Evolutionary conservation across 1,140 invertebrate species (phyloP).

Genomic region (Trissolcus basalis): DNA sequence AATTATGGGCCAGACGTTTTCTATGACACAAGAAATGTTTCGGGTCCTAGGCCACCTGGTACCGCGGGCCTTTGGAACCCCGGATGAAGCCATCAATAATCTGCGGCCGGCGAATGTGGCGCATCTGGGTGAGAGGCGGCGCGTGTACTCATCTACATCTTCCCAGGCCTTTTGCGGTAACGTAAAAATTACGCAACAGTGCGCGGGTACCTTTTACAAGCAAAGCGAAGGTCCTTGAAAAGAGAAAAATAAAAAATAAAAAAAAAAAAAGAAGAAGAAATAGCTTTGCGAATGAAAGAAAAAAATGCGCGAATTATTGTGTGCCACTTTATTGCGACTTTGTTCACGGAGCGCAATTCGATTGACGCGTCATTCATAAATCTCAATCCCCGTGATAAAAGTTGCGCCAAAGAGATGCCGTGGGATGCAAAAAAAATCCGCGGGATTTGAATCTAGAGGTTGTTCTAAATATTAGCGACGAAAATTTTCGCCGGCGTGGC

Average conservation of each 20-base stretch:
- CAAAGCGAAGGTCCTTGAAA: constrained; percentile 14
- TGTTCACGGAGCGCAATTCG: too few species aligned
- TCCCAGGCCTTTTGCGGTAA: constrained; percentile 43
- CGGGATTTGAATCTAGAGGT: too few species aligned
- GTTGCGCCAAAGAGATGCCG: too few species aligned
- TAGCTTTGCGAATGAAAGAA: constrained; percentile 17
- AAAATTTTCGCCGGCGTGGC: constrained; percentile 44
- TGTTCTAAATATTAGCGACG: constrained; percentile 8
- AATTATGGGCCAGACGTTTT: too few species aligned
- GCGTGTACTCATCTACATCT: constrained; percentile 46
- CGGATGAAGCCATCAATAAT: constrained; percentile 69
- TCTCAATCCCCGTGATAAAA: too few species aligned
- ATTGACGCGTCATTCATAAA: too few species aligned
- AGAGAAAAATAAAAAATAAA: constrained; percentile 9
- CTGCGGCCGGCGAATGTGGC: constrained; percentile 62
- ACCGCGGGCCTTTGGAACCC: constrained; percentile 41
- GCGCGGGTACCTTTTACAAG: constrained; percentile 34
- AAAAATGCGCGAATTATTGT: constrained; percentile 2
- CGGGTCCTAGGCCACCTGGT: constrained; percentile 61
- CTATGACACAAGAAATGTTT: too few species aligned
- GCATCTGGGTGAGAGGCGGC: constrained; percentile 61
- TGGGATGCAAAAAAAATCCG: too few species aligned
- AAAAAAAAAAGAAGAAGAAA: constrained; percentile 16
- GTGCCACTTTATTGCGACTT: too few species aligned
- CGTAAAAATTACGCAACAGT: constrained; percentile 48